Conservation (phyloP, 1,140 invertebrate species). For the Agrypnia vestita region DNA sequence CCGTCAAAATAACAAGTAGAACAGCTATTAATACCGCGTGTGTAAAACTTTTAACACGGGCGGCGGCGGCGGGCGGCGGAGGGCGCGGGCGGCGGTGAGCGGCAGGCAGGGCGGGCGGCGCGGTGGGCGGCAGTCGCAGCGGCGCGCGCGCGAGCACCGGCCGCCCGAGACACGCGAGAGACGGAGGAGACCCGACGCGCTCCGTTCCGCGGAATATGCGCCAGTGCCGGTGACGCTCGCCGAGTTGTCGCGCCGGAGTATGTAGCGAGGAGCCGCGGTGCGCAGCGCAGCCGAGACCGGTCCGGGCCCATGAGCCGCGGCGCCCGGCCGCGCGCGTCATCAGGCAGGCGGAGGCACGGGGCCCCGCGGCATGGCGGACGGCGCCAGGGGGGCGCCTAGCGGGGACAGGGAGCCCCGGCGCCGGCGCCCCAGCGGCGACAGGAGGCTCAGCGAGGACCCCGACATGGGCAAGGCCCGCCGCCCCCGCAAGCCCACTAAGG, state of each 20-base stretch:
- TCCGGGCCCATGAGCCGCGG: slow-evolving; percentile 52
- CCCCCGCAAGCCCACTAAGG: slow-evolving; percentile 77
- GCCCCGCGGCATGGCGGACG: slow-evolving; percentile 48
- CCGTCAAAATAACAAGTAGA: slow-evolving; percentile 61
- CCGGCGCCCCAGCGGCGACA: too few relatives aligned
- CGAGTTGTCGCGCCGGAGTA: not conserved
- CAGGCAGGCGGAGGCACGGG: slow-evolving; percentile 25
- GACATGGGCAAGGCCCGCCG: slow-evolving; percentile 72
- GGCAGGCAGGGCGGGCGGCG: not conserved
- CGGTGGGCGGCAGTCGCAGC: slow-evolving; percentile 47
- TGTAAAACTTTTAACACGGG: slow-evolving; percentile 54
- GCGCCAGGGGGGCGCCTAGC: not conserved
- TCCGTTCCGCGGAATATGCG: not conserved
- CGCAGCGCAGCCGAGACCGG: not conserved
- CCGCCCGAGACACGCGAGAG: slow-evolving; percentile 58
- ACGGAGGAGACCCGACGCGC: not conserved
- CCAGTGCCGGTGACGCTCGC: not conserved
- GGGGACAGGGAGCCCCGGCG: slow-evolving; percentile 13
- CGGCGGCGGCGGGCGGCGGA: slow-evolving; percentile 9
- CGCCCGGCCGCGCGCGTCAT: not conserved
- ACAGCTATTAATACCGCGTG: slow-evolving; percentile 59
- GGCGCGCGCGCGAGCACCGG: slow-evolving; percentile 62
- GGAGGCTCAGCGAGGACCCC: slow-evolving; percentile 21
- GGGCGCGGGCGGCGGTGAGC: not conserved
- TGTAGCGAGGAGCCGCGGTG: not conserved